Conservation (phyloP, 2,113 vertebrate genomes). For the Drymodes brunneopygia region DNA sequence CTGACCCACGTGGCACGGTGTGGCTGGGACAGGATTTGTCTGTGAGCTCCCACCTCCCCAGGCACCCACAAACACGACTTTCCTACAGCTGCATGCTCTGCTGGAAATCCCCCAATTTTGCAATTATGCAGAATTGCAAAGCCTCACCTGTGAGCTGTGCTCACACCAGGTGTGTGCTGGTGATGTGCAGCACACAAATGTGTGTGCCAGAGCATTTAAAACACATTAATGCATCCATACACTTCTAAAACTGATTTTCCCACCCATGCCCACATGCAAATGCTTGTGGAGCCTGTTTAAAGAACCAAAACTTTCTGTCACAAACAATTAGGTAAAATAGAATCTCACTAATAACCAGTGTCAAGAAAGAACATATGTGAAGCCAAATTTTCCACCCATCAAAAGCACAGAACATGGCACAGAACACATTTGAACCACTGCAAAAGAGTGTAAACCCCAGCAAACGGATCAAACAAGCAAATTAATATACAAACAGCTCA, state of each 20-base stretch:
- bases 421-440: background rate
- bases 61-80: background rate
- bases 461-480: background rate
- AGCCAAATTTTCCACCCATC: background rate
- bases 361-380: background rate
- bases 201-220: background rate
- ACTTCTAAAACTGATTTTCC: background rate
- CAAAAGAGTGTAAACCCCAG: background rate
- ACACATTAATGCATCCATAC: background rate
- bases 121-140: background rate
- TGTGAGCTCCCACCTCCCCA: background rate
- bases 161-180: background rate
- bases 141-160: background rate
- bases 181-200: background rate
- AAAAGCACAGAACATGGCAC: background rate
- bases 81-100: background rate
- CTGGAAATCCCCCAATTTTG: too few species aligned
- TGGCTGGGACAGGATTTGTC: background rate
- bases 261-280: background rate
- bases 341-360: background rate
- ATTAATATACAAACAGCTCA: background rate
- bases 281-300: background rate
- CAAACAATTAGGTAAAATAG: background rate
- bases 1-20: background rate
- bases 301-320: background rate